Evolutionary conservation across 2,888 invertebrate species (phyloP).

Genomic region (Diarsia rubi): DNA sequence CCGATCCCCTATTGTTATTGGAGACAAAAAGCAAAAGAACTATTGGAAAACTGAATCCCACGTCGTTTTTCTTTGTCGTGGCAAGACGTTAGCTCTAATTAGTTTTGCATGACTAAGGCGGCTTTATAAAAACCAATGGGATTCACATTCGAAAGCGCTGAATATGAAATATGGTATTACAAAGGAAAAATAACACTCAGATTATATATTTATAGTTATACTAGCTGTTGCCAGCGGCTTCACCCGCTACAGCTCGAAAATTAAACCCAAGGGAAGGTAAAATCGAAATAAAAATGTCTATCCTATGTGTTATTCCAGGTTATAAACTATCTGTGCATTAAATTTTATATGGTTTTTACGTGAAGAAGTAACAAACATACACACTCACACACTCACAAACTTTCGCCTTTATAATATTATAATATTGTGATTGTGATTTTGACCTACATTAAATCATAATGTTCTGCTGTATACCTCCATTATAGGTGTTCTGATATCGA

Average conservation of each 20-base stretch:
- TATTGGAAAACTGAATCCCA: constrained; percentile 71
- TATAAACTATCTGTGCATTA: too few species aligned
- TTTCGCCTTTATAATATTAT: too few species aligned
- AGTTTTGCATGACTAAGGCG: constrained; percentile 86
- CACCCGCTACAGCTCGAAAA: too few species aligned
- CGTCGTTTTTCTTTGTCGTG: constrained; percentile 67
- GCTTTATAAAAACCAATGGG: constrained; percentile 75
- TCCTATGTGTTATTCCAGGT: too few species aligned
- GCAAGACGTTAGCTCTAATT: constrained; percentile 74
- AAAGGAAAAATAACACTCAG: constrained; percentile 43
- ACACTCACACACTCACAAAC: too few species aligned
- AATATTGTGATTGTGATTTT: too few species aligned
- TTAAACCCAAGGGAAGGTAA: too few species aligned
- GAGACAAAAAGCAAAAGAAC: constrained; percentile 57
- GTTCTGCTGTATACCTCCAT: constrained; percentile 13
- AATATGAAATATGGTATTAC: constrained; percentile 66
- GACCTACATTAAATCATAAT: constrained; percentile 52
- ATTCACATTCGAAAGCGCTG: constrained; percentile 84
- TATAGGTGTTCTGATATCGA: constrained; percentile 54
- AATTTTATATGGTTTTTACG: too few species aligned
- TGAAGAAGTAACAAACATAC: too few species aligned
- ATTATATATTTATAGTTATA: constrained; percentile 31
- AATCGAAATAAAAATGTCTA: too few species aligned
- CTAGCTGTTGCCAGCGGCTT: too few species aligned
- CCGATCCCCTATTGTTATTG: too few species aligned